Percentiles rank a stretch among this genome's conserved stretches.
These are phyloP conservation scores for Pangasius mekongensis DNA, from an alignment of 2,797 vertebrate species.

Conservation along the genomic window DNA sequence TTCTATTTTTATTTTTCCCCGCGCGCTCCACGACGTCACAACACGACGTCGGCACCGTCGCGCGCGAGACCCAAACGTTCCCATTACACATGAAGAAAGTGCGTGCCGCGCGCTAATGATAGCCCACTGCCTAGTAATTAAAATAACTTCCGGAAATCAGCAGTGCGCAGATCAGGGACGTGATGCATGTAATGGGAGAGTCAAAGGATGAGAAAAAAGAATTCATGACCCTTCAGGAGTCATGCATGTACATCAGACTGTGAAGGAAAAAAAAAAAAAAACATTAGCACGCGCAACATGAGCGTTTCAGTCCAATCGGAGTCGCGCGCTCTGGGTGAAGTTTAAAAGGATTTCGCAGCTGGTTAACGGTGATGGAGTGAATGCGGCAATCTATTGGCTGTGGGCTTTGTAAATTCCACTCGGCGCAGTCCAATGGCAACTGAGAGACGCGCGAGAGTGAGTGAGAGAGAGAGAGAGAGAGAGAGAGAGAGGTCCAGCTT, in stretches of 20 bases:
- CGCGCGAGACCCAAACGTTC: not conserved
- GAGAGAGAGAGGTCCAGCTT: constrained; percentile 68
- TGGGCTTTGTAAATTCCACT: constrained; percentile 86
- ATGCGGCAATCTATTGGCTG: constrained; percentile 89
- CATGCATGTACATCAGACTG: not conserved
- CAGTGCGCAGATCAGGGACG: not conserved
- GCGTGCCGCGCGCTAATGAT: not conserved
- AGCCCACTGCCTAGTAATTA: not conserved
- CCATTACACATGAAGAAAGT: not conserved
- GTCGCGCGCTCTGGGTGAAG: constrained; percentile 27
- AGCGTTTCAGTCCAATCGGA: no score
- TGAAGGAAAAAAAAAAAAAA: not conserved
- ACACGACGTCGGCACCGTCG: not conserved
- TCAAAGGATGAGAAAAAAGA: not conserved
- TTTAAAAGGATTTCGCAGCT: constrained; percentile 61
- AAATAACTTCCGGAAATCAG: not conserved
- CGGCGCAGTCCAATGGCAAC: constrained; percentile 85
- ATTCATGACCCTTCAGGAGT: not conserved
- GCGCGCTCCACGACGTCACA: not conserved
- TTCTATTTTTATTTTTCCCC: not conserved
- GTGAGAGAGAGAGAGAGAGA: constrained; percentile 54
- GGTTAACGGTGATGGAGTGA: constrained; percentile 81
- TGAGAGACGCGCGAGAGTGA: constrained; percentile 52
- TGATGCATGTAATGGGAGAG: not conserved
- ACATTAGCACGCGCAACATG: constrained; percentile 1